A percentile compares a stretch with the other conserved stretches of the same genome.
These are phyloP conservation scores for Malacosoma neustria DNA, from an alignment of 2,888 invertebrate genomes.

Conservation along the genomic window DNA sequence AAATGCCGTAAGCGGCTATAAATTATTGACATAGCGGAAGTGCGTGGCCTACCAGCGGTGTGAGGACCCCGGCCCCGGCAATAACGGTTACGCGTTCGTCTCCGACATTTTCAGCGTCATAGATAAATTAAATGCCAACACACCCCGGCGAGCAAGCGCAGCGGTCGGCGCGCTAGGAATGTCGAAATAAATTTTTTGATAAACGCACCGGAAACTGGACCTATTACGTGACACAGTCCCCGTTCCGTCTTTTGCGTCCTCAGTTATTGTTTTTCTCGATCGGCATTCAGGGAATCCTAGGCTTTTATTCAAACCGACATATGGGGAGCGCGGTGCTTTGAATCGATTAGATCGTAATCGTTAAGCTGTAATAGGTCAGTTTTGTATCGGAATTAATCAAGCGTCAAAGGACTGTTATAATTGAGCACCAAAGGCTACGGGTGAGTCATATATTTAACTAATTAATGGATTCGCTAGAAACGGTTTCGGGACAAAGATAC, in stretches of 20 bases:
- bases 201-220: conserved; percentile 66
- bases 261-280: conserved; percentile 64
- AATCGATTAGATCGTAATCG: conserved; percentile 66
- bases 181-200: conserved; percentile 70
- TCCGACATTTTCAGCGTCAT: conserved; percentile 61
- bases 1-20: conserved; percentile 60
- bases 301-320: conserved; percentile 50
- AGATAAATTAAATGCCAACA: conserved; percentile 73
- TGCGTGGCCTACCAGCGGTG: conserved; percentile 47
- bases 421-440: conserved; percentile 57
- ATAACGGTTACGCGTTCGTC: conserved; percentile 54
- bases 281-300: conserved; percentile 55
- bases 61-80: conserved; percentile 45
- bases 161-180: conserved; percentile 55
- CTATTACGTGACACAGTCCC: conserved; percentile 67
- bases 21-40: conserved; percentile 73
- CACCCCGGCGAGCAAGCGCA: conserved; percentile 52
- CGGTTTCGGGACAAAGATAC: conserved; percentile 58
- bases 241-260: conserved; percentile 49
- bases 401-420: conserved; percentile 65
- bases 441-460: conserved; percentile 66
- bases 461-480: conserved; percentile 69
- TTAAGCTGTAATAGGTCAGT: conserved; percentile 67
- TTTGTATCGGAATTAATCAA: conserved; percentile 71
- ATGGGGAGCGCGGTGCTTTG: conserved; percentile 63